Conservation (phyloP, 53 echinoderm and acorn worm genomes). For the Arbacia lixula region DNA sequence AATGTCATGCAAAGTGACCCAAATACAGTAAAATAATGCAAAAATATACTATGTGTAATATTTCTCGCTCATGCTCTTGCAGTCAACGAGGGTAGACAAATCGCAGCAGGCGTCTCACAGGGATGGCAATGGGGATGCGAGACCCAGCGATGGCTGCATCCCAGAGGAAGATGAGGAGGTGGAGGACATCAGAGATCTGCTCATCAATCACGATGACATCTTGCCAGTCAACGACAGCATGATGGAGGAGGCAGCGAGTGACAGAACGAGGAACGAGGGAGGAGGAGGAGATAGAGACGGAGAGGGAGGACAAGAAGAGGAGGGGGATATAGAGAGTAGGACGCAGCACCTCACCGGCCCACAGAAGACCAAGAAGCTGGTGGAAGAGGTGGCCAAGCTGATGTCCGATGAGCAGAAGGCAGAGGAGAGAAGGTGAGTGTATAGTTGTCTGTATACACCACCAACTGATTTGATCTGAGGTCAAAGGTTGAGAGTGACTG, state of each 20-base stretch:
- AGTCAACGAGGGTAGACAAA: conserved; percentile 36
- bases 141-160: not conserved
- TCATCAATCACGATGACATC: conserved; percentile 78
- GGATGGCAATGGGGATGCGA: not conserved
- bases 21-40: no score
- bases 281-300: no score
- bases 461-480: no score
- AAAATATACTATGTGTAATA: no score
- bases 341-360: conserved; percentile 40
- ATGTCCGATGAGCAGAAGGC: conserved; percentile 81
- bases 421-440: conserved; percentile 79
- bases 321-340: not conserved
- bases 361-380: conserved; percentile 74
- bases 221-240: conserved; percentile 14
- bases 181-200: conserved; percentile 62
- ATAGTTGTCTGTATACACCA: not conserved
- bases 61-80: no score
- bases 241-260: conserved; percentile 32
- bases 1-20: no score
- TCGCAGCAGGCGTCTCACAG: conserved; percentile 14
- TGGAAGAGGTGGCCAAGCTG: conserved; percentile 73
- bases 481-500: no score
- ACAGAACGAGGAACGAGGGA: no score
- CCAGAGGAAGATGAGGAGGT: conserved; percentile 28
- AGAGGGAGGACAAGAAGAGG: no score